Conservation (phyloP, 2,888 invertebrate species). For the Ornithoptera priamus region DNA sequence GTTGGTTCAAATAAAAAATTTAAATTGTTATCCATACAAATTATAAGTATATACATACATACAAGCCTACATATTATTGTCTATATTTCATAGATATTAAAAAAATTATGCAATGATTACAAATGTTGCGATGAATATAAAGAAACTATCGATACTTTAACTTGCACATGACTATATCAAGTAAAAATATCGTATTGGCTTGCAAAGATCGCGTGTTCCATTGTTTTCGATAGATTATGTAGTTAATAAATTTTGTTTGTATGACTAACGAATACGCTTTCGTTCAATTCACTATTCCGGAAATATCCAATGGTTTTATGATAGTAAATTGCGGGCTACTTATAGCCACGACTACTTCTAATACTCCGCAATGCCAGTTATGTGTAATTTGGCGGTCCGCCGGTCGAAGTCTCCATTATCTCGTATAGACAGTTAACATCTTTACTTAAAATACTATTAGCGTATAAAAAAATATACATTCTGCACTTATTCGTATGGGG, state of each 20-base stretch:
- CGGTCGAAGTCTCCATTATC: slow-evolving; percentile 53
- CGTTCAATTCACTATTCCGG: slow-evolving; percentile 1
- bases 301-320: slow-evolving; percentile 50
- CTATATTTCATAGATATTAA: too few relatives aligned
- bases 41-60: too few relatives aligned
- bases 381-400: slow-evolving; percentile 80
- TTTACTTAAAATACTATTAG: background rate
- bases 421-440: background rate
- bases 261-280: slow-evolving; percentile 9
- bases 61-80: too few relatives aligned
- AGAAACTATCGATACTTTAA: too few relatives aligned
- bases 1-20: too few relatives aligned
- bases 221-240: background rate
- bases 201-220: background rate
- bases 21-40: too few relatives aligned
- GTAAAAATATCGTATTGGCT: background rate
- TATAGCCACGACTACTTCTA: slow-evolving; percentile 56
- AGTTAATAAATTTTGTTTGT: slow-evolving; percentile 19
- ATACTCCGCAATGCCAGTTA: slow-evolving; percentile 68
- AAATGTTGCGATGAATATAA: too few relatives aligned
- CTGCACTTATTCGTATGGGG: too few relatives aligned
- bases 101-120: too few relatives aligned
- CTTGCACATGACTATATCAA: too few relatives aligned
- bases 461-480: too few relatives aligned
- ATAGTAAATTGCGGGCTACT: slow-evolving; percentile 49